Conservation (phyloP, 2,797 vertebrate species). For the Rhinogobio ventralis region DNA sequence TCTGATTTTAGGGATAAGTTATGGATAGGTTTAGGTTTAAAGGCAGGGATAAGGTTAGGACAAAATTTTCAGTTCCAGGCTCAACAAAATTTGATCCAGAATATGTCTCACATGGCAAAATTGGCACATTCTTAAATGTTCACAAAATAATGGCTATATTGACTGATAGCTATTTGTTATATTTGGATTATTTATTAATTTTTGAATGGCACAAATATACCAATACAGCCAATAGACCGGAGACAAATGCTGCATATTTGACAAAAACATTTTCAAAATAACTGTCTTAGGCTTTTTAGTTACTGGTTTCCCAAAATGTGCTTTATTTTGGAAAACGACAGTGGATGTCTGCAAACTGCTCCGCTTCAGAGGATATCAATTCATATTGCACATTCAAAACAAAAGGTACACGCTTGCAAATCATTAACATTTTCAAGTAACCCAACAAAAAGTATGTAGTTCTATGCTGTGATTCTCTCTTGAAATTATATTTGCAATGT, state of each 20-base stretch:
- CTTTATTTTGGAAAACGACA: conserved; percentile 78
- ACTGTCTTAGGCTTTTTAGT: conserved; percentile 42
- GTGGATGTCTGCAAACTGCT: conserved; percentile 73
- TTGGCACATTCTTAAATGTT: not conserved
- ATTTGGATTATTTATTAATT: conserved; percentile 26
- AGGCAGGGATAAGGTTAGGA: too few species aligned
- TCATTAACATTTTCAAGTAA: conserved; percentile 38
- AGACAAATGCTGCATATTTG: conserved; percentile 23
- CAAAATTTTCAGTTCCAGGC: not conserved
- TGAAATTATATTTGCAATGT: conserved; percentile 57
- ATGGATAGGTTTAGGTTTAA: too few species aligned
- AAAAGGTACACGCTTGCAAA: conserved; percentile 52
- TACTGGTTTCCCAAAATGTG: conserved; percentile 72
- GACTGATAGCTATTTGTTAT: conserved; percentile 2
- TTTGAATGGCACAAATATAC: conserved; percentile 24
- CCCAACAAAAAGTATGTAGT: conserved; percentile 41
- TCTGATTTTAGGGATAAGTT: too few species aligned
- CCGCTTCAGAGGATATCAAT: conserved; percentile 63
- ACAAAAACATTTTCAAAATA: conserved; percentile 46
- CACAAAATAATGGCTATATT: not conserved
- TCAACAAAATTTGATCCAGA: not conserved
- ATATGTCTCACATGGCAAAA: not conserved
- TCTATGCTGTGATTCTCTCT: conserved; percentile 67
- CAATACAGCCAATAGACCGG: not conserved
- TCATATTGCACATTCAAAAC: conserved; percentile 71